Base-by-base conservation (phyloP, 1,140 invertebrate species). In the Galleria mellonella region DNA sequence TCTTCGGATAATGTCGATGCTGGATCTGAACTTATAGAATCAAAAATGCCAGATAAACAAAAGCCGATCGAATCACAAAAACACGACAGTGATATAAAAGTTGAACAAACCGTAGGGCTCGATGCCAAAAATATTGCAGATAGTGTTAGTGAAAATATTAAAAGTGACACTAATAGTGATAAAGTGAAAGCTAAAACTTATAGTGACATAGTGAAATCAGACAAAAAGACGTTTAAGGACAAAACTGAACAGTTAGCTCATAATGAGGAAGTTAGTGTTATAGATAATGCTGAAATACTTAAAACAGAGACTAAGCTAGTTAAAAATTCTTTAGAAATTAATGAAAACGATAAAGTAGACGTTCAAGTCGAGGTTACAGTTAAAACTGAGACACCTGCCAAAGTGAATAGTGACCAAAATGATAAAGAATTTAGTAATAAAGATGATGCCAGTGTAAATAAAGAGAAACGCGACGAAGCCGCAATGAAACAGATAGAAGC, bases 401-500 rank as follows among this genome's bases (percentile, higher is more conserved):
- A 23, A 23, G 17, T 23, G 17, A 23, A 23, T 23, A 23, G 17
- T 23, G 17, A 23, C 17, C 17, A 23, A 23, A 23, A 23, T 23
- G 17, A 23, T 23, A 23, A 23, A 23, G 17, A 23, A 23, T 23
- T 23, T 23, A 23, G 17, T 23, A 23, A 23, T 23, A 23, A 43
- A 8, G 9, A 28, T 14, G 9, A n/a, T 40, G 38, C 49, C 9
- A 57, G 55, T 55, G 62, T 23, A 23, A 23, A 55, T 53, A 41
- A 54, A 52, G 55, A 62, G 13, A 14, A 33, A 43, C 37, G 17
- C 17, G 17, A 23, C 17, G 17, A 56, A 6, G 56, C 54, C 31
- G 64, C 72, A 1, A 66, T 74, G 39, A 79, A 72, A 57, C 59
- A 75, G 37, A 72, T 83, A 33, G 68, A 69, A 52, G 70, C 63